Percentiles rank a stretch among this genome's conserved stretches.
These are phyloP conservation scores for Drosophila conformis DNA, from an alignment of 2,888 invertebrate species.

Conservation along the genomic window DNA sequence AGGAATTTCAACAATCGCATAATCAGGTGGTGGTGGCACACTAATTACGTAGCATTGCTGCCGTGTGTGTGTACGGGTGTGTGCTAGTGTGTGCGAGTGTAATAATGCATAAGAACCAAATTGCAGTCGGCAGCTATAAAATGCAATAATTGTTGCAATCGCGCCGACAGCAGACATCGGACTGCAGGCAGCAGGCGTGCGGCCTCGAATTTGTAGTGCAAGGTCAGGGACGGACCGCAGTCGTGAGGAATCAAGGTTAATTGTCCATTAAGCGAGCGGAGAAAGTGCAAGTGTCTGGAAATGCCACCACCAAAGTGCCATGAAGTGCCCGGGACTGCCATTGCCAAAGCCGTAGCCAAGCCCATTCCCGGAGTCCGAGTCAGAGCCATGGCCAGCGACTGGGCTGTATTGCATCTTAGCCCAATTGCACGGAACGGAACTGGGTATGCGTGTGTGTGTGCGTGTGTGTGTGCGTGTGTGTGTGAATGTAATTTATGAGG, in stretches of 20 bases:
- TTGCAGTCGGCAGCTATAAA: slow-evolving; percentile 57
- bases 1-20: slow-evolving; percentile 32
- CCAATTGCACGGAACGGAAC: slow-evolving; percentile 24
- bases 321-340: slow-evolving; percentile 41
- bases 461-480: not conserved
- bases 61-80: slow-evolving; percentile 12
- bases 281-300: slow-evolving; percentile 80
- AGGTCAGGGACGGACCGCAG: slow-evolving; percentile 58
- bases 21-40: slow-evolving; percentile 40
- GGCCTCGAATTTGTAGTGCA: slow-evolving; percentile 47
- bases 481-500: slow-evolving; percentile 70
- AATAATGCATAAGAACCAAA: slow-evolving; percentile 70
- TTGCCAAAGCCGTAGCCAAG: slow-evolving; percentile 5
- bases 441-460: slow-evolving; percentile 20
- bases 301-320: slow-evolving; percentile 61
- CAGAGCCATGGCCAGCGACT: slow-evolving; percentile 28
- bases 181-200: slow-evolving; percentile 32
- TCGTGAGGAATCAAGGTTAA: slow-evolving; percentile 71
- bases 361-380: slow-evolving; percentile 10
- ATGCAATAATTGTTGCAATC: slow-evolving; percentile 71
- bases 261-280: slow-evolving; percentile 75
- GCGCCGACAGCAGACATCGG: slow-evolving; percentile 22
- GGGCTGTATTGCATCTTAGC: slow-evolving; percentile 61
- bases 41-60: slow-evolving; percentile 53
- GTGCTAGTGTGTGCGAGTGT: slow-evolving; percentile 20